Percentiles rank a stretch among this genome's conserved stretches.
phyloP scores from a whole-genome alignment of 2,113 vertebrate species.

The Reinhardtius hippoglossoides region DNA sequence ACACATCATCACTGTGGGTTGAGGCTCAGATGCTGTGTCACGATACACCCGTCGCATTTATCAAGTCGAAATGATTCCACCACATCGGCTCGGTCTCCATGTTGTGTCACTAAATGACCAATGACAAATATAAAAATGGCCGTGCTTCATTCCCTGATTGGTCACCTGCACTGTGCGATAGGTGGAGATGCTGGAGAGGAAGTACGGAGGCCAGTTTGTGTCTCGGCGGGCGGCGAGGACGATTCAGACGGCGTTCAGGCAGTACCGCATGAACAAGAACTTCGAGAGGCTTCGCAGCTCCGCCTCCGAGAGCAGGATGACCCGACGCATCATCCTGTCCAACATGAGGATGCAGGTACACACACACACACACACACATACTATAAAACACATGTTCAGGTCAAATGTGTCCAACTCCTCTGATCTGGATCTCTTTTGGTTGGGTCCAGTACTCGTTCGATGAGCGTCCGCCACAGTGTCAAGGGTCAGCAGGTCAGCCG shows the following conservation, averaged over 20 bases:
- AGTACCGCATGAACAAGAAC: constrained; percentile 80
- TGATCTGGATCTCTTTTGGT: too few relatives aligned
- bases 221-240: constrained; percentile 74
- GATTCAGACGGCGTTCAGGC: constrained; percentile 77
- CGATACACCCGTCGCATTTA: neutral
- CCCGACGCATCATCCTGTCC: constrained; percentile 77
- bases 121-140: too few relatives aligned
- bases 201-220: constrained; percentile 85
- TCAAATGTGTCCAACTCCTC: neutral
- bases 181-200: constrained; percentile 97
- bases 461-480: constrained; percentile 68
- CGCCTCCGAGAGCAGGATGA: constrained; percentile 76
- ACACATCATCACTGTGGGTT: neutral
- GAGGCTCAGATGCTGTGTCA: neutral
- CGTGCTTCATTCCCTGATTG: neutral
- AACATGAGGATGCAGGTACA: constrained; percentile 79
- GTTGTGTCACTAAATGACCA: too few relatives aligned
- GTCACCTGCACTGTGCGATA: constrained; percentile 28
- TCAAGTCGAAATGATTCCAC: too few relatives aligned
- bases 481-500: constrained; percentile 58
- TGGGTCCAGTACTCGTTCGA: constrained; percentile 74
- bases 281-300: constrained; percentile 77
- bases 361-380: neutral
- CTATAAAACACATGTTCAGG: neutral
- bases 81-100: too few relatives aligned